Conservation (phyloP, 2,113 vertebrate genomes). For the Pampusana beccarii region DNA sequence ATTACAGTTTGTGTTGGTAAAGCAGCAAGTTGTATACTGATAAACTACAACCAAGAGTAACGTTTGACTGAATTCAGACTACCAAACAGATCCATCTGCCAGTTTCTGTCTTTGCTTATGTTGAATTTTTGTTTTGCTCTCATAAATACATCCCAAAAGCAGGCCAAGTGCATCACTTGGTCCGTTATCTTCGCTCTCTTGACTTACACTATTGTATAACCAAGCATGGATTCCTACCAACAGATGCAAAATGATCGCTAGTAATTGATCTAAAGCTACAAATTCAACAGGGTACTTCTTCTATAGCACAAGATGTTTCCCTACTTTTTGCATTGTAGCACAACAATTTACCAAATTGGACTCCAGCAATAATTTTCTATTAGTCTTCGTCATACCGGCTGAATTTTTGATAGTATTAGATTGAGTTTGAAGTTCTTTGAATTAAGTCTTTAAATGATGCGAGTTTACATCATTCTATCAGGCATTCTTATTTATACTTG, state of each 20-base stretch:
- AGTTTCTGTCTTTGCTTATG: slow-evolving; percentile 71
- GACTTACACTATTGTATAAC: slow-evolving; percentile 71
- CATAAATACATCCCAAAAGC: slow-evolving; percentile 64
- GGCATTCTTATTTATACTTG: slow-evolving; percentile 85
- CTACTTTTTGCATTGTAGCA: slow-evolving; percentile 78
- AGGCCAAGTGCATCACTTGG: slow-evolving; percentile 72
- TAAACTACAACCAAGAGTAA: slow-evolving; percentile 37
- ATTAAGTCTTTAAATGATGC: slow-evolving; percentile 80
- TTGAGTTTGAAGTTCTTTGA: slow-evolving; percentile 79
- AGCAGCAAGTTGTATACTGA: slow-evolving; percentile 37
- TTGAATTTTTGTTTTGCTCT: slow-evolving; percentile 71
- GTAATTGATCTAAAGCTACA: slow-evolving; percentile 77
- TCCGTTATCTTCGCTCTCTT: slow-evolving; percentile 58
- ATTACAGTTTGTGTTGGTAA: slow-evolving; percentile 43
- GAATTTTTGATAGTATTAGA: slow-evolving; percentile 81
- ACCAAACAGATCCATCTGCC: slow-evolving; percentile 67
- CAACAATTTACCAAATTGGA: slow-evolving; percentile 82
- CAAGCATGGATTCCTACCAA: slow-evolving; percentile 76
- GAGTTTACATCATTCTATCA: slow-evolving; percentile 83
- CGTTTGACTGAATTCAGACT: slow-evolving; percentile 59
- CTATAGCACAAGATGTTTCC: slow-evolving; percentile 82
- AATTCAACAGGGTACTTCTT: slow-evolving; percentile 84
- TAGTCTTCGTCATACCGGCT: slow-evolving; percentile 77
- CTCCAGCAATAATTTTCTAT: slow-evolving; percentile 85
- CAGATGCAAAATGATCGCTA: slow-evolving; percentile 73